Conservation (phyloP, 2,797 vertebrate genomes). For the Cynodonichthys magdalenae region DNA sequence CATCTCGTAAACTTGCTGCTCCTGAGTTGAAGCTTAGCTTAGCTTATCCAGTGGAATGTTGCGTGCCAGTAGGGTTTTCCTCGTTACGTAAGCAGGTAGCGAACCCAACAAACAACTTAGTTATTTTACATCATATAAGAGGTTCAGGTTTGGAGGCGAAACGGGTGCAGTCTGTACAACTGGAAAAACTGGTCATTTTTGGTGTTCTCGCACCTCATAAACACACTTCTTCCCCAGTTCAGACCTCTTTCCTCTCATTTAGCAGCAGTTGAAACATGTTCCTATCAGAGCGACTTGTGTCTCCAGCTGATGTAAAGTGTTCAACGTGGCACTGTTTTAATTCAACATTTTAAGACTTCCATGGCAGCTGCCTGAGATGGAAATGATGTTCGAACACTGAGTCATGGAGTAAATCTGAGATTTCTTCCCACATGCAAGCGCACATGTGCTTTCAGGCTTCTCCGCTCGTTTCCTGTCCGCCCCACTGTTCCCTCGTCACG, state of each 20-base stretch:
- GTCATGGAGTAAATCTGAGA: slow-evolving; percentile 61
- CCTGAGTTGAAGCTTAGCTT: slow-evolving; percentile 9
- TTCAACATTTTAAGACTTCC: slow-evolving; percentile 55
- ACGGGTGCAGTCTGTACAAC: not conserved
- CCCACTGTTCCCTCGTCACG: not conserved
- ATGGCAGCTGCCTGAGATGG: slow-evolving; percentile 48
- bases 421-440: slow-evolving; percentile 50
- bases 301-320: slow-evolving; percentile 30
- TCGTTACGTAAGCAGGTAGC: slow-evolving; percentile 26
- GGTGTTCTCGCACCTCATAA: too few relatives aligned
- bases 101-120: not conserved
- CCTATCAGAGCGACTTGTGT: slow-evolving; percentile 23
- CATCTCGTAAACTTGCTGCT: slow-evolving; percentile 1
- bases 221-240: slow-evolving; percentile 4
- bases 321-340: slow-evolving; percentile 48
- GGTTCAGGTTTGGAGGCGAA: not conserved
- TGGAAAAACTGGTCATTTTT: not conserved
- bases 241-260: slow-evolving; percentile 9
- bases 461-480: slow-evolving; percentile 28
- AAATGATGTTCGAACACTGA: slow-evolving; percentile 70
- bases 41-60: slow-evolving; percentile 52
- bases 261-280: slow-evolving; percentile 16
- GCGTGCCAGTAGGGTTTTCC: slow-evolving; percentile 29
- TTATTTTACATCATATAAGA: not conserved
- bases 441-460: slow-evolving; percentile 38